phyloP scores from a whole-genome alignment of 2,888 invertebrate genomes.

The Galeopsomyia nigrocyanea region DNA sequence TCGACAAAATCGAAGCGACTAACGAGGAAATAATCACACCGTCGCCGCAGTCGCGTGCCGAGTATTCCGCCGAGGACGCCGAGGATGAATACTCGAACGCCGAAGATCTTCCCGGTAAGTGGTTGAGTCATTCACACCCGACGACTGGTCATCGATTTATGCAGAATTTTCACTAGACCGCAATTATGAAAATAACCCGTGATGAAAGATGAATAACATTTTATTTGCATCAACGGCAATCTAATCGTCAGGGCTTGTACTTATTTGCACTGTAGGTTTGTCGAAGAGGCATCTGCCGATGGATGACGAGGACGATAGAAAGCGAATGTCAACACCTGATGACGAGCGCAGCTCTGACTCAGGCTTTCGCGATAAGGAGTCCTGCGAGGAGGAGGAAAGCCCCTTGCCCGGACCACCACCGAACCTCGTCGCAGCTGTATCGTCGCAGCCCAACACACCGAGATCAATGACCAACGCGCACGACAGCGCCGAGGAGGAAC shows the following conservation, averaged over 20 bases:
- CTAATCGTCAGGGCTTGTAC: neutral
- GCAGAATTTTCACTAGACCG: too few species aligned
- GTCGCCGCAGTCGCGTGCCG: conserved; percentile 56
- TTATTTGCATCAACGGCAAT: too few species aligned
- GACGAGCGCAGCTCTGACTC: conserved; percentile 71
- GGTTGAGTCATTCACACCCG: neutral
- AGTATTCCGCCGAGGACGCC: conserved; percentile 56
- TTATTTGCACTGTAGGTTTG: conserved; percentile 24
- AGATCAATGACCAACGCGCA: conserved; percentile 44
- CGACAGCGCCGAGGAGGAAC: conserved; percentile 62
- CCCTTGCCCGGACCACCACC: conserved; percentile 54
- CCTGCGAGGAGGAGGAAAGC: conserved; percentile 66
- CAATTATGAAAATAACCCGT: too few species aligned
- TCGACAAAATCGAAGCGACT: conserved; percentile 49
- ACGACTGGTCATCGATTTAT: conserved; percentile 20
- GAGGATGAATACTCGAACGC: conserved; percentile 58
- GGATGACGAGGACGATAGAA: conserved; percentile 67
- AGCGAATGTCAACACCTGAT: conserved; percentile 69
- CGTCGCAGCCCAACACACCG: conserved; percentile 45
- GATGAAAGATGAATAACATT: too few species aligned
- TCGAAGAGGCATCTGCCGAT: conserved; percentile 44
- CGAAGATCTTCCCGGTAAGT: conserved; percentile 54
- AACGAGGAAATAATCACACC: conserved; percentile 52
- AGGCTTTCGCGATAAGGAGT: conserved; percentile 70
- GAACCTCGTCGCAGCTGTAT: conserved; percentile 27